phyloP scores from a whole-genome alignment of 2,888 invertebrate species.

The Drosophila nr. perissopoda region DNA sequence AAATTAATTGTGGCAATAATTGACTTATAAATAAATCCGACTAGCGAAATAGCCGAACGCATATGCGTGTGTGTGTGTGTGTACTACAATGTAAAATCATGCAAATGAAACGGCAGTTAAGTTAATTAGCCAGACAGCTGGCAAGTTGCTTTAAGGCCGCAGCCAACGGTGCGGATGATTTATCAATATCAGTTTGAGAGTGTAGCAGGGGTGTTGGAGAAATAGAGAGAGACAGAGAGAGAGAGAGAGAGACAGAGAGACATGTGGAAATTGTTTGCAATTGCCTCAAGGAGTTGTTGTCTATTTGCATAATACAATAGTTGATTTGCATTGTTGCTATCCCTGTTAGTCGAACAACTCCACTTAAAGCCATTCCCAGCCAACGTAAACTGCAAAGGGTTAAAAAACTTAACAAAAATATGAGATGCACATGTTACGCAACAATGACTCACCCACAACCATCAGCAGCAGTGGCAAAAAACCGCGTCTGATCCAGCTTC shows the following conservation, averaged over 20 bases:
- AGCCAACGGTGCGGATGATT: constrained; percentile 72
- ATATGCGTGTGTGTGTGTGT: neutral
- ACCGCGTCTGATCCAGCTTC: neutral
- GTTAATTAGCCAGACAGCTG: constrained; percentile 57
- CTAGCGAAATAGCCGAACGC: neutral
- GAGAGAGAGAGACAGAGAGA: neutral
- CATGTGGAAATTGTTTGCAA: constrained; percentile 4
- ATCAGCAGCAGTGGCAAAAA: neutral
- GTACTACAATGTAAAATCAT: constrained; percentile 18
- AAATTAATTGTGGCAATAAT: constrained; percentile 79
- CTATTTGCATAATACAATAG: constrained; percentile 63
- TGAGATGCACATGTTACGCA: neutral
- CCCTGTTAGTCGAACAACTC: neutral
- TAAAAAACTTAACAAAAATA: neutral
- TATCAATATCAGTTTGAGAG: constrained; percentile 30
- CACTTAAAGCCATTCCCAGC: neutral
- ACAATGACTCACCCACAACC: constrained; percentile 17
- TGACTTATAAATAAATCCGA: constrained; percentile 73
- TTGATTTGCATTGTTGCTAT: constrained; percentile 34
- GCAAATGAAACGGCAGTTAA: constrained; percentile 49
- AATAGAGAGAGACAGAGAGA: neutral
- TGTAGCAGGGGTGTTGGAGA: neutral
- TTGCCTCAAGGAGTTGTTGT: constrained; percentile 47
- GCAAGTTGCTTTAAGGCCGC: constrained; percentile 64
- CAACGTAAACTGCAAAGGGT: neutral